These are phyloP conservation scores for Lordiphosa mommai DNA, from an alignment of 1,140 invertebrate genomes.

Conservation along the genomic window DNA sequence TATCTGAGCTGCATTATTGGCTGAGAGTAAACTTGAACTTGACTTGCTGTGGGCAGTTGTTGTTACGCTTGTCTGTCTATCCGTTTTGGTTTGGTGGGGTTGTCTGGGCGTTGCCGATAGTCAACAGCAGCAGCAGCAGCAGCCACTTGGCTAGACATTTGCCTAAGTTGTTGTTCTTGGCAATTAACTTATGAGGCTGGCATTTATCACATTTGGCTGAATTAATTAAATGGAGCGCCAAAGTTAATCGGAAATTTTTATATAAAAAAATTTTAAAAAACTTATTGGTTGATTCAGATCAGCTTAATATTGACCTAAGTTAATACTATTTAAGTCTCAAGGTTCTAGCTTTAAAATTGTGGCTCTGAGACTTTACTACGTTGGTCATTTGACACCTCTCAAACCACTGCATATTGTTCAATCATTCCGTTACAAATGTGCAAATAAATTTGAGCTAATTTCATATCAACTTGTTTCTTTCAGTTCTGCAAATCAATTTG, in stretches of 20 bases:
- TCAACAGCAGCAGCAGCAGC: constrained; percentile 36
- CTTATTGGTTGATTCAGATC: not conserved
- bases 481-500: too few relatives aligned
- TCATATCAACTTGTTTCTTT: too few relatives aligned
- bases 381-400: too few relatives aligned
- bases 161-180: constrained; percentile 36
- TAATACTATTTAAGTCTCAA: too few relatives aligned
- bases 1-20: constrained; percentile 59
- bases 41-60: constrained; percentile 71
- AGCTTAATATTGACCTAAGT: too few relatives aligned
- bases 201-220: constrained; percentile 78
- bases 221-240: constrained; percentile 67
- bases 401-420: too few relatives aligned
- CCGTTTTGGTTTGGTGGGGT: constrained; percentile 12
- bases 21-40: constrained; percentile 50
- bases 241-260: too few relatives aligned
- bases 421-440: too few relatives aligned
- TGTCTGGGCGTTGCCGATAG: constrained; percentile 66
- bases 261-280: not conserved
- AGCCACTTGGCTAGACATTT: constrained; percentile 45
- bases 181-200: constrained; percentile 76
- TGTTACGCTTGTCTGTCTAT: constrained; percentile 67
- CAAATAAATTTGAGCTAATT: too few relatives aligned
- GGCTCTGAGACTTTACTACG: too few relatives aligned
- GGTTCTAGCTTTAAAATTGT: too few relatives aligned